Evolutionary conservation across 2,797 vertebrate species (phyloP), one percentile per base, ranked within the genome.

Genomic region (Dromococcyx pavoninus): DNA sequence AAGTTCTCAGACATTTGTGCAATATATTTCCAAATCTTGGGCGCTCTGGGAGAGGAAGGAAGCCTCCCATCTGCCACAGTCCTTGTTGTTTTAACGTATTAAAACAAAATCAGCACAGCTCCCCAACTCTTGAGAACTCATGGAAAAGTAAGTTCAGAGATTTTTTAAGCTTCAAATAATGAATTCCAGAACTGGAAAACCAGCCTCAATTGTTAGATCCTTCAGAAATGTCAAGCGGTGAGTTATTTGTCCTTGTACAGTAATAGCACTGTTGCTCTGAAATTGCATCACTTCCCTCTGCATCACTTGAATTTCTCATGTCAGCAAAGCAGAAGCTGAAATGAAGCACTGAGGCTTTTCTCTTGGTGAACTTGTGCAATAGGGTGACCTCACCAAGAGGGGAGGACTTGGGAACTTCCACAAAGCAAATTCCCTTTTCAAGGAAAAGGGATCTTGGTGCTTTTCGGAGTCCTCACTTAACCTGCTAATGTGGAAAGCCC

Each of bases 1-100:
- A 94, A 96, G 89, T 97, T 97, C 96, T 97, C 96, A 95, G 83
- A 96, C 84, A n/a, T 95, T 97, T 97, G 97, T 98, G 98, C 97
- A 97, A 97, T 96, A 93, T 30, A 50, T 92, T 94, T 95, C 86
- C 62, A 86, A 67, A 88, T 67, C 89, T 48, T 77, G 95, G 75
- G 37, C 0, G 13, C 85, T 79, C 69, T 94, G 73, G 69, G 78
- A 51, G 78, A 91, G 86, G 92, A 89, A 92, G 89, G 88, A 82
- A 91, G 50, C 35, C 28, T 75, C 54, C 69, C 21, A 4, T 22
- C 58, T 88, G 48, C 70, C n/a, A 9, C 75, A 82, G 57, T 35
- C 66, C n/a, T 65, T 61, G 3, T 23, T 35, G 33, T 64, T 61
- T 57, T 9, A 32, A 41, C 10, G 3, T 7, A 9, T 46, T 16